Evolutionary conservation across 1,140 invertebrate species (phyloP), one percentile per base, ranked within the genome.

Genomic region (Paracyclopina nana): DNA sequence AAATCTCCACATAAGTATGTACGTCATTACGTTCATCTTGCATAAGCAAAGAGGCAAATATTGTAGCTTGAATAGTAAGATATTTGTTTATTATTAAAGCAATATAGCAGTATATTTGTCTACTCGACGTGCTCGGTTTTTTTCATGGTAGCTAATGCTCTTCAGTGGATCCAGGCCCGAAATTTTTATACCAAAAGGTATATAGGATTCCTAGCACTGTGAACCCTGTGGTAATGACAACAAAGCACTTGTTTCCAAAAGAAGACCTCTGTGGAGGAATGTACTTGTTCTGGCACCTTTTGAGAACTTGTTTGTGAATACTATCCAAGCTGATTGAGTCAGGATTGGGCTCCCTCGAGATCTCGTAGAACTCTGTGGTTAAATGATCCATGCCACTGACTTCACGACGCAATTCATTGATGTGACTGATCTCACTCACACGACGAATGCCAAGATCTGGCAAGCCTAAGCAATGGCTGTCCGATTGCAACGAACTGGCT

Each of bases 331-430:
- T 44, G 24, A 44, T 20, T 20, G 42, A 20, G 24, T 44, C 42
- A 3, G 42, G 42, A 44, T 44, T 44, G 16, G 24, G 12, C 14
- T 44, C 16, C 24, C 42, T 44, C 12, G 24, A 14, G 2, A 50
- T 38, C 22, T 50, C 48, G 38, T 50, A 50, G 24, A n/a, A 50
- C 30, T 50, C 48, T n/a, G 29, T 29, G 29, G 29, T 29, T n/a
- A 50, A 18, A 20, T 50, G 48, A 18, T 20, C 18, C 31, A 50
- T n/a, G 12, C 48, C 48, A 50, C 25, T 29, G 9, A 50, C 25
- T 6, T 38, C 48, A 6, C 34, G 25, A 22, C 48, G 28, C 12
- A 50, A 22, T 24, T 44, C 42, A 24, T 44, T 44, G 14, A 44
- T 44, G 42, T 44, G 42, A 20, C 42, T 44, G 16, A 44, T 44